Conservation (phyloP, 1,140 invertebrate genomes). For the Leptinotarsa texana region DNA sequence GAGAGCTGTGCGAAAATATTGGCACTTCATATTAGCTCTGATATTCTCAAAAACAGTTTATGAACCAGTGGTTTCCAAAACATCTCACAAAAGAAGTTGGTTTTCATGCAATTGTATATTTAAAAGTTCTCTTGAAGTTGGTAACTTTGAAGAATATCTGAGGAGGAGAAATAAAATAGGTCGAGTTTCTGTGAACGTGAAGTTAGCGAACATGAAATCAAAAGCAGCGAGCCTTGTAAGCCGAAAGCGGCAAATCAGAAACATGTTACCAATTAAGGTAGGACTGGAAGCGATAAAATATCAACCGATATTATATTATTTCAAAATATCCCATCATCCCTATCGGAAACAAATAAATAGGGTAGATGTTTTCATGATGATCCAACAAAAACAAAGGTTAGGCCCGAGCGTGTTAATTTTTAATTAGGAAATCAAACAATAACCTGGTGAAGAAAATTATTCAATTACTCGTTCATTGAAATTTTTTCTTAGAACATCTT, state of each 20-base stretch:
- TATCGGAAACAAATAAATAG: not conserved
- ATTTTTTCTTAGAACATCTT: too few relatives aligned
- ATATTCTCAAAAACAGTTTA: too few relatives aligned
- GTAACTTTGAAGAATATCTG: too few relatives aligned
- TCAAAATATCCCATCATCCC: not conserved
- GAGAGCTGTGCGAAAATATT: too few relatives aligned
- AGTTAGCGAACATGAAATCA: too few relatives aligned
- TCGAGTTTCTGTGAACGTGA: too few relatives aligned
- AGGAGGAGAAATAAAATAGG: too few relatives aligned
- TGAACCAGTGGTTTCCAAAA: too few relatives aligned
- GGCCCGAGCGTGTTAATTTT: not conserved
- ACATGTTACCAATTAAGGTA: constrained; percentile 18
- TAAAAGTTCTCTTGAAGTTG: too few relatives aligned
- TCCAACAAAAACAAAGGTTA: not conserved
- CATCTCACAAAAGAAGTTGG: too few relatives aligned
- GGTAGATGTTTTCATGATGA: not conserved
- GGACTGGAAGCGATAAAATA: not conserved
- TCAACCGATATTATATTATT: constrained; percentile 9
- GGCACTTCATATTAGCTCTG: too few relatives aligned
- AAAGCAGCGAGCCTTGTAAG: not conserved
- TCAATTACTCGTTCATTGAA: not conserved
- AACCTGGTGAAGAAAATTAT: not conserved
- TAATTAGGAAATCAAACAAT: constrained; percentile 19
- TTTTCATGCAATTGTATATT: too few relatives aligned
- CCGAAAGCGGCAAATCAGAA: constrained; percentile 4